Conservation (phyloP, 2,797 vertebrate species). For the Lacerta agilis region DNA sequence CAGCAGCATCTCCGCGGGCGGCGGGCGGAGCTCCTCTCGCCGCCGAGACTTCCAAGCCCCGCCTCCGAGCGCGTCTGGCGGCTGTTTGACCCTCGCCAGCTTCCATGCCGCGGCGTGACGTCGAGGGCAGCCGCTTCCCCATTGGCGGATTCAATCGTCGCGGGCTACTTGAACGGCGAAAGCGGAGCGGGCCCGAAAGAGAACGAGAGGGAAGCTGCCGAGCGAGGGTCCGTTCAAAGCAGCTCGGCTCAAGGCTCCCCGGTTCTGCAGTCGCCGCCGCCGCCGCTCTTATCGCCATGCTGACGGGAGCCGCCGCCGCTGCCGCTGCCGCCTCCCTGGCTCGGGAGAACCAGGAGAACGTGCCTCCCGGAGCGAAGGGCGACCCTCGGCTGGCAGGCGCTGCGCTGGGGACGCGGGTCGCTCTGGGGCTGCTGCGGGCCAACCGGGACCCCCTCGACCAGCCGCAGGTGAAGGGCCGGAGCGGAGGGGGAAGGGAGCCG, state of each 20-base stretch:
- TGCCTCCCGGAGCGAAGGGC: conserved; percentile 71
- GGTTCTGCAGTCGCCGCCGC: neutral
- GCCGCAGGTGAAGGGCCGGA: conserved; percentile 70
- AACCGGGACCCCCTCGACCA: conserved; percentile 72
- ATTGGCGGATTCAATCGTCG: conserved; percentile 99
- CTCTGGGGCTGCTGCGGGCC: conserved; percentile 83
- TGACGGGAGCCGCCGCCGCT: conserved; percentile 57
- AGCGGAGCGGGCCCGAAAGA: conserved; percentile 33
- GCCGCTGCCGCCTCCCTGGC: conserved; percentile 32
- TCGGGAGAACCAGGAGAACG: conserved; percentile 88
- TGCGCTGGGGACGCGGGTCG: conserved; percentile 63
- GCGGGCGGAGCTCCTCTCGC: neutral
- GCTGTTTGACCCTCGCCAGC: neutral
- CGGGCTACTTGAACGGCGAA: conserved; percentile 96
- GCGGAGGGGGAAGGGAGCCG: neutral
- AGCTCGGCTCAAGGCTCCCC: neutral
- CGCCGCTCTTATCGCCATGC: neutral
- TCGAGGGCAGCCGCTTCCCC: neutral
- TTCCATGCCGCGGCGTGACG: conserved; percentile 14
- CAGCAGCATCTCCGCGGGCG: too few species aligned
- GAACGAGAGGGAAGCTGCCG: neutral
- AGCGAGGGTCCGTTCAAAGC: neutral
- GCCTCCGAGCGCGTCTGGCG: too few species aligned
- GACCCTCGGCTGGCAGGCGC: neutral
- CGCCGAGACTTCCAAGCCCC: too few species aligned